These are phyloP conservation scores for Caiman crocodilus DNA, from an alignment of 2,797 vertebrate genomes.

Conservation along the genomic window DNA sequence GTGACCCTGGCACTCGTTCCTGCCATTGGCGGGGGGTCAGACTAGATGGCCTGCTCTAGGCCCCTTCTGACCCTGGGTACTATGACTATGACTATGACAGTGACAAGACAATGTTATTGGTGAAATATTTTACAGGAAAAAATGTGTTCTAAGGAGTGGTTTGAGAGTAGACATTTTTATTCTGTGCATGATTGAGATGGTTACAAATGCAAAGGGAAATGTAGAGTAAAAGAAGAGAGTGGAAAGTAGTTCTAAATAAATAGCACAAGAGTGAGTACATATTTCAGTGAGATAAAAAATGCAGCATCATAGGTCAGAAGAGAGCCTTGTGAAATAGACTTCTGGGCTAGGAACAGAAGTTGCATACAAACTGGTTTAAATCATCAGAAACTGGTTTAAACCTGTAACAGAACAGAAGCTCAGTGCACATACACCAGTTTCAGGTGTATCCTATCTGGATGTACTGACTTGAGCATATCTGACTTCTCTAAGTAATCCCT, in stretches of 20 bases:
- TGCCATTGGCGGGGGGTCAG: too few species aligned
- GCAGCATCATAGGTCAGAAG: neutral
- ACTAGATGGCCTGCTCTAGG: too few species aligned
- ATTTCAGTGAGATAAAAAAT: neutral
- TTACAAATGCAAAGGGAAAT: neutral
- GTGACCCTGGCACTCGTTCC: too few species aligned
- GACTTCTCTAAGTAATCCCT: too few species aligned
- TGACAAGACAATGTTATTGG: neutral
- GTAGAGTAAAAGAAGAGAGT: neutral
- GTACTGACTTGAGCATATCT: too few species aligned
- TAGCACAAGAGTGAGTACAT: neutral
- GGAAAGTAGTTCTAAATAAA: neutral
- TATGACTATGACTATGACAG: too few species aligned
- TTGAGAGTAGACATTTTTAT: neutral
- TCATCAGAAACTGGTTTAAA: too few species aligned
- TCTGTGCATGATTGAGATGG: neutral
- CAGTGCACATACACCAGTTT: too few species aligned
- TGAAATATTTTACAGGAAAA: neutral
- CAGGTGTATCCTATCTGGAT: too few species aligned
- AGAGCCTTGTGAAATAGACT: neutral
- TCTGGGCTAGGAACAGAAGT: neutral
- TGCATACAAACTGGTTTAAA: too few species aligned
- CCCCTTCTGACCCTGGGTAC: too few species aligned
- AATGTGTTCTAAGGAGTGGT: rapidly evolving
- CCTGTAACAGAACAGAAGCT: too few species aligned